Base-by-base conservation (phyloP, 2,797 vertebrate genomes). In the Nannoperca obscura region DNA sequence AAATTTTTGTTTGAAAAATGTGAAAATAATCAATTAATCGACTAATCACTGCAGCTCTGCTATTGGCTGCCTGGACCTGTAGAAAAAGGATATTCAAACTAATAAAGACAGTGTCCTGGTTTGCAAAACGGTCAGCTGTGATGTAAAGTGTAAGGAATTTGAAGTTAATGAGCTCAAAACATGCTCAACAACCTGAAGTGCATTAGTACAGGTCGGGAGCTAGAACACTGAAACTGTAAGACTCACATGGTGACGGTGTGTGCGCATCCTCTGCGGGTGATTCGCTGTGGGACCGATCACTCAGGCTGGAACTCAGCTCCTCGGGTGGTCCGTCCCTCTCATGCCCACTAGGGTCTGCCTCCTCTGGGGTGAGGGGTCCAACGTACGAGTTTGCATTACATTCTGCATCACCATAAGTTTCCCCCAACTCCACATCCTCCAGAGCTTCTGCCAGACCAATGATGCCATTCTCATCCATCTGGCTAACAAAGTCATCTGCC, bases 401-500 rank as follows among this genome's bases (percentile, higher is more conserved):
- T 8, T 53, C 38, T 34, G 67, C 68, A 11, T 80, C 66, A 19
- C 36, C 24, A 57, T 2, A 12, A 42, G 22, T 49, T 71, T 22
- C 75, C 3, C 11, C 60, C 20, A 91, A 49, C 50, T 87, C 60
- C 60, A 83, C 34, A 7, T 71, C 82, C 34, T 68, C 78, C 55
- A 93, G 54, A 1, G 66, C 79, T 38, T 89, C 93, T 0, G 81
- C 71, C 68, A 96, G 84, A 17, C 95, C 94, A 4, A 96, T 95
- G 76, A 96, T 92, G 50, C 96, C 95, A 2, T 95, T 92, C 68
- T 94, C 87, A 19, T 96, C 94, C 95, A 96, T 94, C 15, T 90
- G 92, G 47, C 67, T 86, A 30, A 72, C 55, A 62, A 95, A 95
- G 46, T 90, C 86, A 42, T 94, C 82, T 4, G 22, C 63, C 15